phyloP scores from a whole-genome alignment of 1,140 invertebrate genomes.

The honey bee (Apis mellifera) region Amel_HAv3.1 CM009944.2:6860001-6860500 shows the following conservation, averaged over 20 bases:
- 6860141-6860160: conserved; percentile 2
- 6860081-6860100: conserved; percentile 59
- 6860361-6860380: background rate
- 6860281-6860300: background rate
- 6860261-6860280: background rate
- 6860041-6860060: conserved; percentile 37
- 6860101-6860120: conserved; percentile 59
- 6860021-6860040: conserved; percentile 20
- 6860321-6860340: conserved; percentile 51
- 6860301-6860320: conserved; percentile 14
- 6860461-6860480: background rate
- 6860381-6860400: background rate
- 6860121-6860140: conserved; percentile 29
- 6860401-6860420: background rate
- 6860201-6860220: background rate
- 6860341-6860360: conserved; percentile 29
- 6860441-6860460: background rate
- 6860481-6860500: background rate
- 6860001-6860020: background rate
- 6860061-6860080: conserved; percentile 34
- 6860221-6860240: background rate
- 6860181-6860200: background rate
- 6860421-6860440: background rate
- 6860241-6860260: background rate
- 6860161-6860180: conserved; percentile 1